Base-by-base conservation (phyloP, 1,140 invertebrate species). In the Pseudobourletiella spinata region DNA sequence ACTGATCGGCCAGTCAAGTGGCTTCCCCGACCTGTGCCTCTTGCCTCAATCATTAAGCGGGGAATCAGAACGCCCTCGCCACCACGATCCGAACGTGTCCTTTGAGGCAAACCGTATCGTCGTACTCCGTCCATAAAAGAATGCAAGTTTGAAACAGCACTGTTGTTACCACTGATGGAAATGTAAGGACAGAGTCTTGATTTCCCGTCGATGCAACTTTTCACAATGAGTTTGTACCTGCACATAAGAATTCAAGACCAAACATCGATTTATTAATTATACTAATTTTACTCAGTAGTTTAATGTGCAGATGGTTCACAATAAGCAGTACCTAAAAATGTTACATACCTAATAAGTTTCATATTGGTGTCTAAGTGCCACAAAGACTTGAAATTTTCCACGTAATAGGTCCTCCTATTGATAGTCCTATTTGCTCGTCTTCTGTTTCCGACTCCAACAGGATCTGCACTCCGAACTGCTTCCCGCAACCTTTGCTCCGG, bases 41-140 rank as follows among this genome's bases (percentile, higher is more conserved):
- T 3, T 0, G 30, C 46, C 28, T 62, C 60, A 4, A 66, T 11
- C 65, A 66, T 66, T 22, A 28, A 66, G n/a, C 32, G n/a, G 1
- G 65, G 60, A 42, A 66, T 57, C 1, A 52, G 14, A 2, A 59
- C 26, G 35, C 63, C 63, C 39, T 66, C 65, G n/a, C 44, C 32
- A 30, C 65, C 65, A 57, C 63, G 62, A 42, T 66, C 65, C 1
- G 60, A 55, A n/a, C n/a, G n/a, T n/a, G n/a, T n/a, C n/a, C n/a
- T n/a, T n/a, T n/a, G n/a, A n/a, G n/a, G n/a, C n/a, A n/a, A n/a
- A n/a, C n/a, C n/a, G n/a, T n/a, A n/a, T n/a, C n/a, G n/a, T n/a
- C n/a, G n/a, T n/a, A 64, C 57, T 2, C 4, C 62, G 1, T 35
- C 11, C n/a, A 55, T 1, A 26, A 64, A 64, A 1, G 57, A 24